Evolutionary conservation across 1,140 invertebrate species (phyloP), one percentile per base, ranked within the genome.

Genomic region (Argopecten irradians): DNA sequence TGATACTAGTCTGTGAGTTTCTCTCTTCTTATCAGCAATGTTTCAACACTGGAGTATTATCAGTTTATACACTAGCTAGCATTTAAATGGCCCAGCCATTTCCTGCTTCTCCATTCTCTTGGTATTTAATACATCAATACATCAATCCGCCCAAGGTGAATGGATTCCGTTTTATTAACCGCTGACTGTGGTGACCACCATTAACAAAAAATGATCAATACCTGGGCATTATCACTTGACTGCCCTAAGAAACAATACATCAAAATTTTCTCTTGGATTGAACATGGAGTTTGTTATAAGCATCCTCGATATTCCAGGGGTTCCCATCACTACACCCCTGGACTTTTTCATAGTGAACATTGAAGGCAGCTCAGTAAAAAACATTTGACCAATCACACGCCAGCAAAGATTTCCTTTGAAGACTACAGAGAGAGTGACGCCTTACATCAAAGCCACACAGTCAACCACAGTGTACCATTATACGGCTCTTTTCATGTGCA

Each of bases 41-140:
- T 71, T 71, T 28, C 55, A 71, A 71, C 55, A 71, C n/a, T 71
- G 16, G 55, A 28, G 28, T 71, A 71, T 71, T 71, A 71, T 71
- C 55, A 71, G 55, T 71, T 71, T 71, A 28, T 71, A 71, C 28
- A 28, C 5, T 71, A 71, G 55, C 55, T 5, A 71, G 55, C 55
- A n/a, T 71, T 71, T 71, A 71, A 71, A 71, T n/a, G n/a, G 55
- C 22, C 55, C 11, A 5, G 55, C 55, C n/a, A 28, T 71, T 71
- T 71, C 55, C 55, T 71, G 55, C 22, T 28, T n/a, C 13, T 8
- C 55, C 55, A 71, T 71, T 71, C 55, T 28, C 55, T 71, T 71
- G 55, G 55, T 71, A 71, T 28, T 71, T n/a, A 28, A 71, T 71
- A 71, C 22, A 71, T 71, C 55, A 71, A 71, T 71, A 71, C 55